Percentiles rank a stretch among this genome's conserved stretches.
These are phyloP conservation scores for Catharus bicknelli DNA, from an alignment of 2,113 vertebrate genomes.

Conservation along the genomic window DNA sequence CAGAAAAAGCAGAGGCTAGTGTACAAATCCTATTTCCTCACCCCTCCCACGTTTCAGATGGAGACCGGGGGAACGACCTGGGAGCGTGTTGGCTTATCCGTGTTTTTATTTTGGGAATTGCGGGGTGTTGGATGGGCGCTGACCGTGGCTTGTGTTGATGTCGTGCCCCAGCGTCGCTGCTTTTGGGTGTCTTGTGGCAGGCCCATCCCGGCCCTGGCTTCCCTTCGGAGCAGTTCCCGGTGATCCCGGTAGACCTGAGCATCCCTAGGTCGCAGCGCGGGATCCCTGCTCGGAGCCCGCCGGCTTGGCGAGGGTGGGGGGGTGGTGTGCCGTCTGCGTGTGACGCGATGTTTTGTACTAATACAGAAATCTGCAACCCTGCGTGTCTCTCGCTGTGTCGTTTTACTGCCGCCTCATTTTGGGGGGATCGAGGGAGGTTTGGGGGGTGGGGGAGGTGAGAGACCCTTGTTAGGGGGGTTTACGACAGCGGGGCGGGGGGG, in stretches of 20 bases:
- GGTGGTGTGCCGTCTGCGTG: background rate
- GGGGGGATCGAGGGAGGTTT: background rate
- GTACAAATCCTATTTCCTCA: background rate
- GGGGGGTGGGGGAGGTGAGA: background rate
- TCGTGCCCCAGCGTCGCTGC: background rate
- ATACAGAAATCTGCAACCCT: background rate
- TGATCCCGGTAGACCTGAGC: background rate
- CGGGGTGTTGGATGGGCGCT: background rate
- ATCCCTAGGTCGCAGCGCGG: background rate
- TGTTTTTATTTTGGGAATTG: too few relatives aligned
- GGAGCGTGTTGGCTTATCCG: too few relatives aligned
- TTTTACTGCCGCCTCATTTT: background rate
- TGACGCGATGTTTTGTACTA: background rate
- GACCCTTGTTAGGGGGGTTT: background rate
- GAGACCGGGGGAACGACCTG: background rate
- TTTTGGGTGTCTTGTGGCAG: background rate
- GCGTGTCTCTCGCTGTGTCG: background rate
- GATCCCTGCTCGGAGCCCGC: too few relatives aligned
- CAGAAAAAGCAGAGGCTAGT: background rate
- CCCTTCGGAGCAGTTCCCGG: background rate
- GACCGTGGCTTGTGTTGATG: background rate
- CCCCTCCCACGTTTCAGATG: background rate
- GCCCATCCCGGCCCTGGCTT: too few relatives aligned
- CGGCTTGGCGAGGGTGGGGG: accelerated
- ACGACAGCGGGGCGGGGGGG: background rate